phyloP scores from a whole-genome alignment of 1,140 invertebrate species.

The Eurosta solidaginis region DNA sequence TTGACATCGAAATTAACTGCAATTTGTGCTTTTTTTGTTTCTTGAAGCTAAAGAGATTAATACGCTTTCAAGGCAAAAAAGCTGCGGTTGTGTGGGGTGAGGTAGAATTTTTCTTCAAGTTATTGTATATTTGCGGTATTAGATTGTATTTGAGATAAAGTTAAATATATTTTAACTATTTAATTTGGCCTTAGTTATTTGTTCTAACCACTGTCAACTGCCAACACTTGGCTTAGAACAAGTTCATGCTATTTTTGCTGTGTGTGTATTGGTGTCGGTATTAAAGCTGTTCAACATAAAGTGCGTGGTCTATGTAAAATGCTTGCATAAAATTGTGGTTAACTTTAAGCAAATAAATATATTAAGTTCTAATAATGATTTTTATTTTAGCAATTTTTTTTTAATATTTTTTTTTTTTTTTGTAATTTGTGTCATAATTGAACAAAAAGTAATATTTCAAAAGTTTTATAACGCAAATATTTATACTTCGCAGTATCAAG shows the following conservation, averaged over 20 bases:
- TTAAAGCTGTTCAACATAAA: not conserved
- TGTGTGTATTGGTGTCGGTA: not conserved
- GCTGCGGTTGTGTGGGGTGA: too few species aligned
- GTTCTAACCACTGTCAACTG: not conserved
- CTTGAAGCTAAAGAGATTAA: too few species aligned
- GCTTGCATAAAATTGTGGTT: not conserved
- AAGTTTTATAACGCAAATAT: not conserved
- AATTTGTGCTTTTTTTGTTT: not conserved
- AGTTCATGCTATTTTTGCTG: not conserved
- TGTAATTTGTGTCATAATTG: not conserved
- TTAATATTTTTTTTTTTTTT: not conserved
- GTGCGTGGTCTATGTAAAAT: conserved; percentile 4
- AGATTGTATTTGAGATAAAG: too few species aligned
- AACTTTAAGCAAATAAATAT: conserved; percentile 12
- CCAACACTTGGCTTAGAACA: not conserved
- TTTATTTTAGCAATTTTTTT: too few species aligned
- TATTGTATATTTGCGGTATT: too few species aligned
- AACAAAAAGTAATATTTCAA: not conserved
- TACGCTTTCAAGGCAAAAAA: too few species aligned
- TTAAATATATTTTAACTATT: not conserved
- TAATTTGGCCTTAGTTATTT: not conserved
- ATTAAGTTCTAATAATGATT: not conserved
- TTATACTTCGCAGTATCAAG: not conserved
- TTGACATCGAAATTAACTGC: not conserved
- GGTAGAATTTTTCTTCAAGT: too few species aligned